These are phyloP conservation scores for Entomobrya proxima DNA, from an alignment of 2,888 invertebrate species.

Conservation along the genomic window DNA sequence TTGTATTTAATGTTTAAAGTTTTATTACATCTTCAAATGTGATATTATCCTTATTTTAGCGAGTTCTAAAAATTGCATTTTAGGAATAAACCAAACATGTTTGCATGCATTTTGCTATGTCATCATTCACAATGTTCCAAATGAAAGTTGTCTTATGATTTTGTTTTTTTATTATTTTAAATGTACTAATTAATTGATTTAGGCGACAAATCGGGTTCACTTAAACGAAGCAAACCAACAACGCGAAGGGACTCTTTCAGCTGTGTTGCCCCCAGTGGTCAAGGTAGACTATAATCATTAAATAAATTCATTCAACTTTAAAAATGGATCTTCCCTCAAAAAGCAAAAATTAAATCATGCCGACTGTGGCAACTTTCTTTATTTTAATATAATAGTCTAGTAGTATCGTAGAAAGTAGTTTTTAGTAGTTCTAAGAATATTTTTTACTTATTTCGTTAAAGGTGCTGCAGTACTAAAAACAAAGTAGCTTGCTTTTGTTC, in stretches of 20 bases:
- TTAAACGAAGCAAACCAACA: constrained; percentile 58
- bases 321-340: background rate
- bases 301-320: background rate
- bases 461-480: constrained; percentile 28
- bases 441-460: constrained; percentile 17
- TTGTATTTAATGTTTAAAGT: too few species aligned
- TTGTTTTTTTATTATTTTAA: constrained; percentile 1
- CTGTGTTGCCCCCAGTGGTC: constrained; percentile 71
- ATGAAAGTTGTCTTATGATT: background rate
- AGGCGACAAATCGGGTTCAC: constrained; percentile 64
- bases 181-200: constrained; percentile 37
- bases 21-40: too few species aligned
- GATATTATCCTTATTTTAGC: too few species aligned
- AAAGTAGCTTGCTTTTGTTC: constrained; percentile 14
- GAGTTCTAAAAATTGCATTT: too few species aligned
- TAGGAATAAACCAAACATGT: too few species aligned
- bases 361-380: background rate
- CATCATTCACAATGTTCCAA: too few species aligned
- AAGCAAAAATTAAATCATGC: too few species aligned
- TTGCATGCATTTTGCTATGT: too few species aligned
- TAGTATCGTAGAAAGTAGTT: background rate
- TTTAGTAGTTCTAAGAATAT: background rate
- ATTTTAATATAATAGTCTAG: background rate
- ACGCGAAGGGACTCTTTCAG: constrained; percentile 71
- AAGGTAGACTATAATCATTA: constrained; percentile 62